Evolutionary conservation across 2,888 invertebrate genomes (phyloP).

Genomic region (Zygogramma bicolorata): DNA sequence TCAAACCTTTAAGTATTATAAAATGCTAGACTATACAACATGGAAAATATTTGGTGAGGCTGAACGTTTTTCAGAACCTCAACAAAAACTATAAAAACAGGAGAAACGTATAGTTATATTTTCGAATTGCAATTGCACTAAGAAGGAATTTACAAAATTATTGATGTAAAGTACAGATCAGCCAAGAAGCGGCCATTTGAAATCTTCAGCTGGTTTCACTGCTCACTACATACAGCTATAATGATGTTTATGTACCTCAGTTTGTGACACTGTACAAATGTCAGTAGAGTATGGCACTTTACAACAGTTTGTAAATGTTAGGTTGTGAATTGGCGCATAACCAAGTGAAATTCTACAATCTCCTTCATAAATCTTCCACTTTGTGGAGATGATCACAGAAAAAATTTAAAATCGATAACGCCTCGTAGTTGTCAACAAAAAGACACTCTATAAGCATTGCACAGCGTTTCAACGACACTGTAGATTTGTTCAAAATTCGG

Average conservation of each 20-base stretch:
- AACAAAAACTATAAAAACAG: background rate
- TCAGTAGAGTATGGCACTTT: slow-evolving; percentile 16
- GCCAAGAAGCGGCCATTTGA: no score
- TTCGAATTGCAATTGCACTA: background rate
- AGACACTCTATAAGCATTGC: slow-evolving; percentile 62
- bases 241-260: no score
- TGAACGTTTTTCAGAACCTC: slow-evolving; percentile 12
- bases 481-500: slow-evolving; percentile 93
- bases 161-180: background rate
- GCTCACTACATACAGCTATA: no score
- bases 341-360: background rate
- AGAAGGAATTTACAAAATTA: background rate
- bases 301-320: background rate
- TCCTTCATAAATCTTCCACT: slow-evolving; percentile 21
- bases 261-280: background rate
- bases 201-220: no score
- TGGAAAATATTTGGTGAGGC: slow-evolving; percentile 17
- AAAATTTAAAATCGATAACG: background rate
- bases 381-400: slow-evolving; percentile 38
- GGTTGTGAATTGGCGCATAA: background rate
- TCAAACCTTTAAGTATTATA: slow-evolving; percentile 22
- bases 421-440: slow-evolving; percentile 53
- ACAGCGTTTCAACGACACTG: slow-evolving; percentile 78
- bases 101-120: background rate
- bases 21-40: slow-evolving; percentile 24